Evolutionary conservation across 2,888 invertebrate genomes (phyloP).

Genomic region (Neoscelio sp.): DNA sequence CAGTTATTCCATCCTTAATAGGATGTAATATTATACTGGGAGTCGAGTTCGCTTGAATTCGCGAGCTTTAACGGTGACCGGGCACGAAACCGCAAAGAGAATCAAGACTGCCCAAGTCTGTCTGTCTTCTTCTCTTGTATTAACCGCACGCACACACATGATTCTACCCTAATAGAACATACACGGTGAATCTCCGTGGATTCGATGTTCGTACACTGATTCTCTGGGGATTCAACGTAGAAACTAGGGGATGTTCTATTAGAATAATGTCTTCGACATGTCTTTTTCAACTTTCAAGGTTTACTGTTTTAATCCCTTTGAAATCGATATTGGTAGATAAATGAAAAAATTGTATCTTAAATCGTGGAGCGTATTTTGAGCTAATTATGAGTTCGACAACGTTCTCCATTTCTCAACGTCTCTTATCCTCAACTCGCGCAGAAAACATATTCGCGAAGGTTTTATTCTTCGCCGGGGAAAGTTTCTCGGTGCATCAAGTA

Average conservation of each 20-base stretch:
- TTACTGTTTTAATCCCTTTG: no score
- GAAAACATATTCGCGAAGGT: constrained; percentile 30
- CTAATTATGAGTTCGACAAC: background rate
- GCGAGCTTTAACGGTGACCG: constrained; percentile 80
- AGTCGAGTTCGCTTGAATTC: constrained; percentile 81
- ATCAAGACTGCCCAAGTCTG: constrained; percentile 51
- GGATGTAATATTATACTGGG: constrained; percentile 82
- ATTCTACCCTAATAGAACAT: no score
- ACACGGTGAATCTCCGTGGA: no score
- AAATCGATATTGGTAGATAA: no score
- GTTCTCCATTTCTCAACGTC: constrained; percentile 17
- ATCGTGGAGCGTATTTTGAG: no score
- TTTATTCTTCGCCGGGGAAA: constrained; percentile 50
- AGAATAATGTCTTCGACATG: no score
- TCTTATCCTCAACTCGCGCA: constrained; percentile 18
- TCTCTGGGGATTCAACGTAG: no score
- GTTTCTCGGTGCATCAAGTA: constrained; percentile 42
- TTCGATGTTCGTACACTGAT: no score
- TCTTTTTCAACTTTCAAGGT: no score
- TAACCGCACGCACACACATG: constrained; percentile 41
- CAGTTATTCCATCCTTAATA: constrained; percentile 81
- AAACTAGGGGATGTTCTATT: no score
- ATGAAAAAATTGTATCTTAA: no score
- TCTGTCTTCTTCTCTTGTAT: constrained; percentile 29
- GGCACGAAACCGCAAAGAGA: constrained; percentile 76